phyloP scores from a whole-genome alignment of 2,888 invertebrate species.

The Cerceris ruficornis region DNA sequence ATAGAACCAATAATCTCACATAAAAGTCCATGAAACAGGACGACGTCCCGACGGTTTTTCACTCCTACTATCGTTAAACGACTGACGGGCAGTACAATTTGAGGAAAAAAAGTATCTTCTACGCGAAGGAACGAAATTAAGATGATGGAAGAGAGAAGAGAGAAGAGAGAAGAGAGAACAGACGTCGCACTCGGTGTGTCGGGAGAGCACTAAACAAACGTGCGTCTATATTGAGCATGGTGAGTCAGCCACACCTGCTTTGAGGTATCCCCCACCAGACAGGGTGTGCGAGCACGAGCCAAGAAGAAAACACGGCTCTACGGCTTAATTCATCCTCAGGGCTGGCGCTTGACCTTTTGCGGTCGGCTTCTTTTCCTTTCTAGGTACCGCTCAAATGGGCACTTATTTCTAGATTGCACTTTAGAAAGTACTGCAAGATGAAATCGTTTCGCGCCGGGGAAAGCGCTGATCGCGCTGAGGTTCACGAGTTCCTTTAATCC shows the following conservation, averaged over 20 bases:
- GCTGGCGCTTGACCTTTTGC: constrained; percentile 5
- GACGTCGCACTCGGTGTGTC: constrained; percentile 69
- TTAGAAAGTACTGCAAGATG: too few species aligned
- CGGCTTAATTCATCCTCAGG: constrained; percentile 69
- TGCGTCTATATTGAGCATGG: constrained; percentile 75
- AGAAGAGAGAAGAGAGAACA: constrained; percentile 13
- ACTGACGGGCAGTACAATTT: too few species aligned
- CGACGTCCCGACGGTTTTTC: too few species aligned
- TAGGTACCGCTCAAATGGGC: too few species aligned
- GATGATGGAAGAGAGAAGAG: constrained; percentile 46
- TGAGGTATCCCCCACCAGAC: constrained; percentile 64
- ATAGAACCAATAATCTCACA: constrained; percentile 47
- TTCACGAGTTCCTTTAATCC: too few species aligned
- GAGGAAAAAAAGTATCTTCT: not conserved
- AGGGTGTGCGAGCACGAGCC: constrained; percentile 57
- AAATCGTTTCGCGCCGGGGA: too few species aligned
- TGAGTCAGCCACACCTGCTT: constrained; percentile 79
- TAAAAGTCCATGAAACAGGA: constrained; percentile 11
- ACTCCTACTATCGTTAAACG: too few species aligned
- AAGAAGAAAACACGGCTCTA: constrained; percentile 66
- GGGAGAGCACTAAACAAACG: constrained; percentile 77
- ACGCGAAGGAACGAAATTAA: constrained; percentile 17
- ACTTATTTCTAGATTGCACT: too few species aligned
- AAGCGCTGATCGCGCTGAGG: too few species aligned
- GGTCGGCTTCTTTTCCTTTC: not conserved